phyloP scores from a whole-genome alignment of 2,888 invertebrate genomes.

The Orchesella flavescens region DNA sequence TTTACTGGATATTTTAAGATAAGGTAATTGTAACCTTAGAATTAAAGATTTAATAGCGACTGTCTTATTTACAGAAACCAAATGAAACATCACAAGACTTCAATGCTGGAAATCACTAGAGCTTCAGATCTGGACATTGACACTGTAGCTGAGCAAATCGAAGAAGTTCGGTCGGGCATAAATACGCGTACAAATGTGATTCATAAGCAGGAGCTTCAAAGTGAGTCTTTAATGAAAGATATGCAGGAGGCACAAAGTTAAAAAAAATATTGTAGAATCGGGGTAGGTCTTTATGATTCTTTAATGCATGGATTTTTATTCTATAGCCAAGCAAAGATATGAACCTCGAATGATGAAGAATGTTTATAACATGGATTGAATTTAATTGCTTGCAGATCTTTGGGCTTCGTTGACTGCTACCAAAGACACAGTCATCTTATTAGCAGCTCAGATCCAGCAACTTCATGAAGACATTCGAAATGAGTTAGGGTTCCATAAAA shows the following conservation, averaged over 20 bases:
- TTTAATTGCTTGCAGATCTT: slow-evolving; percentile 28
- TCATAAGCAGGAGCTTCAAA: slow-evolving; percentile 33
- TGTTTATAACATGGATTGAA: too few relatives aligned
- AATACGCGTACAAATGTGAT: slow-evolving; percentile 17
- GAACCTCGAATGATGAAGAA: slow-evolving; percentile 42
- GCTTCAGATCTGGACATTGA: slow-evolving; percentile 33
- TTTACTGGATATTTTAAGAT: too few relatives aligned
- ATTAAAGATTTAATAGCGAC: too few relatives aligned
- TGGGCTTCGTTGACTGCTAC: slow-evolving; percentile 33
- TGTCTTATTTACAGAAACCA: neutral
- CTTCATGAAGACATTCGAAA: slow-evolving; percentile 40
- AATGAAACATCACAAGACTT: slow-evolving; percentile 44
- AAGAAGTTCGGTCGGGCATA: slow-evolving; percentile 26
- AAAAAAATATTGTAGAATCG: too few relatives aligned
- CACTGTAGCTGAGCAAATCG: slow-evolving; percentile 40
- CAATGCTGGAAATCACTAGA: slow-evolving; percentile 25
- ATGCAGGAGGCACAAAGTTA: slow-evolving; percentile 46
- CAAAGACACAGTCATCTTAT: slow-evolving; percentile 36
- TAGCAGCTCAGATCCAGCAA: slow-evolving; percentile 52
- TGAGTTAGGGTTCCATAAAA: slow-evolving; percentile 33
- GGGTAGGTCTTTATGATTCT: too few relatives aligned
- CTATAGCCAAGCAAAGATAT: slow-evolving; percentile 32
- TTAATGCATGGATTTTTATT: too few relatives aligned
- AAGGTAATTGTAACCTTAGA: too few relatives aligned
- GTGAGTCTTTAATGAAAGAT: slow-evolving; percentile 31